Conservation (phyloP, 2,797 vertebrate species). For the Cichlasoma orientale region DNA sequence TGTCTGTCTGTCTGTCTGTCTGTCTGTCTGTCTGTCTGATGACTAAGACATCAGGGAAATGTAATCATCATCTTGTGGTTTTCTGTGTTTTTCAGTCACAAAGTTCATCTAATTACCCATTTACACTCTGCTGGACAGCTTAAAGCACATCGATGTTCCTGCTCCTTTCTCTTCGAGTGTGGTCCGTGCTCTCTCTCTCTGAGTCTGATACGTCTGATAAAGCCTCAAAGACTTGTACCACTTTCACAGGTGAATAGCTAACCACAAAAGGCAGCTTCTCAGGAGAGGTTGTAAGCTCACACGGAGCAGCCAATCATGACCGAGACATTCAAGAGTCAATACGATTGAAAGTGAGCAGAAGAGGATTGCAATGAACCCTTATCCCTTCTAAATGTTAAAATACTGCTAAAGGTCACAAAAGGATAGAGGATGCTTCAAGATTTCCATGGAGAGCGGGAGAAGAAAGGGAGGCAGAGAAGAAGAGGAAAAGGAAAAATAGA, state of each 20-base stretch:
- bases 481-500: neutral
- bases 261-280: slow-evolving; percentile 20
- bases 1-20: neutral
- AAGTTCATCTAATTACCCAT: neutral
- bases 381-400: slow-evolving; percentile 47
- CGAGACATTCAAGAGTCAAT: slow-evolving; percentile 5
- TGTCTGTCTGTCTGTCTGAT: neutral
- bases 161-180: neutral
- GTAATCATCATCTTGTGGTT: neutral
- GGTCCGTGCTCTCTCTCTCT: neutral
- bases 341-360: slow-evolving; percentile 18
- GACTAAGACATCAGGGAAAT: neutral
- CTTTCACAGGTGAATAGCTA: slow-evolving; percentile 34
- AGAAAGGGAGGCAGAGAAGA: neutral
- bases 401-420: slow-evolving; percentile 39
- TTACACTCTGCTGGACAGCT: neutral
- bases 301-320: slow-evolving; percentile 14
- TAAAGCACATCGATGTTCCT: neutral
- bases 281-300: slow-evolving; percentile 10
- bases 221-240: slow-evolving; percentile 2
- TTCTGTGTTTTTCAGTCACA: neutral
- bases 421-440: slow-evolving; percentile 8
- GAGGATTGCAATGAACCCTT: slow-evolving; percentile 1
- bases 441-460: neutral
- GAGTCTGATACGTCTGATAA: slow-evolving; percentile 15